Evolutionary conservation across 1,140 invertebrate genomes (phyloP).

Genomic region (Pseudomyrmex pallidus): DNA sequence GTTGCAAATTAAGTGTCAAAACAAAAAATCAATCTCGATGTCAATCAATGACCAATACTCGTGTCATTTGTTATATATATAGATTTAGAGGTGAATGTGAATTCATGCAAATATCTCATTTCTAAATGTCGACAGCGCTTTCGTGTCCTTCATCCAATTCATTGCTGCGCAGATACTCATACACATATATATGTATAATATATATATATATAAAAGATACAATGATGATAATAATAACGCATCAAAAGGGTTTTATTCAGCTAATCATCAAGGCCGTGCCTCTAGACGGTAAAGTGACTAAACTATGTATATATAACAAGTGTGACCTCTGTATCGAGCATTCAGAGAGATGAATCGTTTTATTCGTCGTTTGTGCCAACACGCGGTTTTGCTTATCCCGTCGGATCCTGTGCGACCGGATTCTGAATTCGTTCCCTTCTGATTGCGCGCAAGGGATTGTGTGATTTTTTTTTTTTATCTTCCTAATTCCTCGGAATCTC

Average conservation of each 20-base stretch:
- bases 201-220: background rate
- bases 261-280: conserved; percentile 48
- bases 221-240: conserved; percentile 39
- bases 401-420: background rate
- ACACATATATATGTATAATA: background rate
- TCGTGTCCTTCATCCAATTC: conserved; percentile 20
- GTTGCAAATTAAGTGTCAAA: too few species aligned
- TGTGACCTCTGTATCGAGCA: conserved; percentile 19
- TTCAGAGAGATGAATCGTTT: conserved; percentile 25
- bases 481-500: too few species aligned
- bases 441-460: background rate
- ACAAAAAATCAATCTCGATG: too few species aligned
- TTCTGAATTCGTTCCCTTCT: background rate
- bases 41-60: too few species aligned
- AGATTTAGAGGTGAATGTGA: background rate
- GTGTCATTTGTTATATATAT: too few species aligned
- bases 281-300: conserved; percentile 47
- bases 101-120: background rate
- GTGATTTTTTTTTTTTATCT: too few species aligned
- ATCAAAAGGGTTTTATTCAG: conserved; percentile 47
- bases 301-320: background rate
- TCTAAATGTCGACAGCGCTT: background rate
- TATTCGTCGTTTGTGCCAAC: background rate
- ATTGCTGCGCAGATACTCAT: conserved; percentile 37
- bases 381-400: conserved; percentile 3